Conservation (phyloP, 2,888 invertebrate species). For the Eurois occulta region DNA sequence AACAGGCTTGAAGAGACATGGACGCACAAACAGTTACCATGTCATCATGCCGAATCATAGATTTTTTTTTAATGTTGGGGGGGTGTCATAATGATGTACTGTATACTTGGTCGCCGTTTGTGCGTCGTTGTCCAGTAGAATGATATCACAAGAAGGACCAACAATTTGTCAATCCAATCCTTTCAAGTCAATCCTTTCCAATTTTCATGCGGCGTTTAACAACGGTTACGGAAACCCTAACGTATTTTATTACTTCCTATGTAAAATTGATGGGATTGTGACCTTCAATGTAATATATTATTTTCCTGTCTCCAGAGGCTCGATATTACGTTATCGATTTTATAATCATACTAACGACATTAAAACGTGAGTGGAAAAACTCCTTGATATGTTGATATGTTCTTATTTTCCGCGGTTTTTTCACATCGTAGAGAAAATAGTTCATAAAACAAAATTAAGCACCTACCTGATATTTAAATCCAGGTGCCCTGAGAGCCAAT, state of each 20-base stretch:
- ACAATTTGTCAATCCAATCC: no score
- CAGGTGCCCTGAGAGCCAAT: neutral
- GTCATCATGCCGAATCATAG: no score
- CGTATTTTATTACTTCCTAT: neutral
- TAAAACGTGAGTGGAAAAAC: slow-evolving; percentile 18
- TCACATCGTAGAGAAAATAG: neutral
- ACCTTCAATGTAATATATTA: slow-evolving; percentile 44
- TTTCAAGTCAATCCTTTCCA: neutral
- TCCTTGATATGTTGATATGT: neutral
- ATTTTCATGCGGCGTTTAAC: neutral
- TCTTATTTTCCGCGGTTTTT: neutral
- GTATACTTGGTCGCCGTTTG: no score
- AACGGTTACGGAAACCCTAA: neutral
- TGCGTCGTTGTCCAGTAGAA: no score
- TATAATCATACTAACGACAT: slow-evolving; percentile 36
- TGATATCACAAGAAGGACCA: neutral
- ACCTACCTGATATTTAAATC: neutral
- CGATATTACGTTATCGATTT: slow-evolving; percentile 43
- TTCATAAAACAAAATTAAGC: neutral
- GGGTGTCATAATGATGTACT: no score
- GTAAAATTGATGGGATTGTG: slow-evolving; percentile 6
- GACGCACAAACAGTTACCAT: no score
- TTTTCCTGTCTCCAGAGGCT: slow-evolving; percentile 19
- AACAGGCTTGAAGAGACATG: no score
- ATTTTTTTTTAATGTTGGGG: no score